Conservation (phyloP, 2,113 vertebrate species). For the Cottus gobio region DNA sequence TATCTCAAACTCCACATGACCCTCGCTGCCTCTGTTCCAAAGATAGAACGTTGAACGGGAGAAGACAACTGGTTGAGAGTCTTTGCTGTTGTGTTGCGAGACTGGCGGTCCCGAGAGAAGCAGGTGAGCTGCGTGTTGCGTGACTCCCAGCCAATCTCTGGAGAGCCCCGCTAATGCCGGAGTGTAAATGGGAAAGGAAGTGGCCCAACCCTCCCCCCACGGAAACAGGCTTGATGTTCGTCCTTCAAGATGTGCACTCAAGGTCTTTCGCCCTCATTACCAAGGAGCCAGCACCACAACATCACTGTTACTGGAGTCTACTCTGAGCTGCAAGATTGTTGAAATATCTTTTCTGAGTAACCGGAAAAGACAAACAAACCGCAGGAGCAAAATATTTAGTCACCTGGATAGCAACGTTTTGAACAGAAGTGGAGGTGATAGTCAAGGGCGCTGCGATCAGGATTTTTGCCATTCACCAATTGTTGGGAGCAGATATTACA, state of each 20-base stretch:
- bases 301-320: neutral
- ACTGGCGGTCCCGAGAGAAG: conserved; percentile 31
- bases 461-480: neutral
- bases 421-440: too few species aligned
- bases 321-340: neutral
- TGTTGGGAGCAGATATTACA: neutral
- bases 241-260: conserved; percentile 34
- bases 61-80: neutral
- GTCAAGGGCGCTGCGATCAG: neutral
- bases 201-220: neutral
- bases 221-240: conserved; percentile 17
- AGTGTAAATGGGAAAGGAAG: conserved; percentile 67
- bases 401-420: neutral
- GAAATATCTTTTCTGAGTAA: neutral
- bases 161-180: conserved; percentile 33
- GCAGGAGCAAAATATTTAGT: neutral
- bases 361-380: neutral
- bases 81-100: conserved; percentile 1
- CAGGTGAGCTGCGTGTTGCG: conserved; percentile 31
- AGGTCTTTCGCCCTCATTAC: conserved; percentile 1
- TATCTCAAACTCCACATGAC: conserved; percentile 13
- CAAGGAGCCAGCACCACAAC: neutral
- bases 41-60: conserved; percentile 48
- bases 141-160: conserved; percentile 28
- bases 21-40: conserved; percentile 37